A percentile compares a stretch with the other conserved stretches of the same genome.
These are phyloP conservation scores for Vidua chalybeata DNA, from an alignment of 2,113 vertebrate genomes.

Conservation along the genomic window DNA sequence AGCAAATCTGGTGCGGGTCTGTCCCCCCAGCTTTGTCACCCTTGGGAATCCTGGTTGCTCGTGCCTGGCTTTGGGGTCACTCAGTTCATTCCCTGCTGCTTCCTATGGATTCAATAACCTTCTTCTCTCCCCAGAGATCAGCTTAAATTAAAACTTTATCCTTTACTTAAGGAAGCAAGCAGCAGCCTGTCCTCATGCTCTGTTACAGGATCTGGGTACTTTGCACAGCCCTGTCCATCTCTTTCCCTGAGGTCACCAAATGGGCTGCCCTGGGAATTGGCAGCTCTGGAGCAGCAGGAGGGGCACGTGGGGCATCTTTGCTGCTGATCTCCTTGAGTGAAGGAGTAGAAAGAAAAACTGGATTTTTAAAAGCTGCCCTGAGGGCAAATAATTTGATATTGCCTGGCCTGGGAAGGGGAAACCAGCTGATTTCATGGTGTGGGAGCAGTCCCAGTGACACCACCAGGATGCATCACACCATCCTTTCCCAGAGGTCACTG, in stretches of 20 bases:
- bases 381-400: not conserved
- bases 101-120: conserved; percentile 47
- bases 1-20: not conserved
- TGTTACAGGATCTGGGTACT: not conserved
- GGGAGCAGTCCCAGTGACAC: not conserved
- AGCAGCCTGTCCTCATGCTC: not conserved
- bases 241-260: not conserved
- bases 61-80: conserved; percentile 2
- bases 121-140: conserved; percentile 28
- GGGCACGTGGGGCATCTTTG: not conserved
- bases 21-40: not conserved
- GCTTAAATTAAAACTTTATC: conserved; percentile 47
- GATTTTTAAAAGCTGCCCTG: not conserved
- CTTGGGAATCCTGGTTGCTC: not conserved
- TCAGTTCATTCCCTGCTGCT: not conserved
- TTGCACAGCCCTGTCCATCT: not conserved
- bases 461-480: accelerated
- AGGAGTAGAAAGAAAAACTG: not conserved
- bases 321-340: no score
- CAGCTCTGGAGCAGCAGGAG: not conserved
- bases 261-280: not conserved
- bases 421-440: not conserved
- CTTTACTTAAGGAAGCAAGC: conserved; percentile 10
- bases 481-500: not conserved
- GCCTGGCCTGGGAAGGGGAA: not conserved